A percentile compares a stretch with the other conserved stretches of the same genome.
These are phyloP conservation scores for Nettapus auritus DNA, from an alignment of 2,113 vertebrate genomes.

Conservation along the genomic window DNA sequence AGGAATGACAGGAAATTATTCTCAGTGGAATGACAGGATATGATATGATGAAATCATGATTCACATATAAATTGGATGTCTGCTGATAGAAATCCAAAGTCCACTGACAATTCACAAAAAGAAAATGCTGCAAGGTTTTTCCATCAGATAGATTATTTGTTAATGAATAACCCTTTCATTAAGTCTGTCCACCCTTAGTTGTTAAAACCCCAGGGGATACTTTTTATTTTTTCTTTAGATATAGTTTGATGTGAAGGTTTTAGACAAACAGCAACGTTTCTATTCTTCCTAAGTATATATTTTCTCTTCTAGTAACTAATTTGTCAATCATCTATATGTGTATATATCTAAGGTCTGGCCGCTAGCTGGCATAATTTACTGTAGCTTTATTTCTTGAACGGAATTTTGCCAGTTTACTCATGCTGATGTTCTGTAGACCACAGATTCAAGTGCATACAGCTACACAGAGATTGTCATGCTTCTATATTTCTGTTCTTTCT, in stretches of 20 bases:
- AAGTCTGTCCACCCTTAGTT: not conserved
- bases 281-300: not conserved
- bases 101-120: slow-evolving; percentile 21
- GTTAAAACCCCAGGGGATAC: not conserved
- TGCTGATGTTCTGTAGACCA: not conserved
- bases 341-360: not conserved
- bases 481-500: slow-evolving; percentile 46
- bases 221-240: not conserved
- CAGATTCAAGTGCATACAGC: not conserved
- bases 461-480: not conserved
- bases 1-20: slow-evolving; percentile 65
- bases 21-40: slow-evolving; percentile 61
- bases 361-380: not conserved
- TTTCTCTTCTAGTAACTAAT: not conserved
- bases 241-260: not conserved
- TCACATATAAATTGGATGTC: slow-evolving; percentile 54
- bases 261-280: not conserved
- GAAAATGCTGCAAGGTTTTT: not conserved
- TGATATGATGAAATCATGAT: slow-evolving; percentile 60
- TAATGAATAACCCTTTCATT: not conserved
- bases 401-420: not conserved
- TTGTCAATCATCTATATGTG: not conserved
- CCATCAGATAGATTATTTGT: slow-evolving; percentile 14
- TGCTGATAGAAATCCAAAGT: slow-evolving; percentile 31
- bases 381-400: not conserved